Percentiles rank a stretch among this genome's conserved stretches.
phyloP scores from a whole-genome alignment of 2,797 vertebrate species.

The Parauchenoglanis ngamensis region DNA sequence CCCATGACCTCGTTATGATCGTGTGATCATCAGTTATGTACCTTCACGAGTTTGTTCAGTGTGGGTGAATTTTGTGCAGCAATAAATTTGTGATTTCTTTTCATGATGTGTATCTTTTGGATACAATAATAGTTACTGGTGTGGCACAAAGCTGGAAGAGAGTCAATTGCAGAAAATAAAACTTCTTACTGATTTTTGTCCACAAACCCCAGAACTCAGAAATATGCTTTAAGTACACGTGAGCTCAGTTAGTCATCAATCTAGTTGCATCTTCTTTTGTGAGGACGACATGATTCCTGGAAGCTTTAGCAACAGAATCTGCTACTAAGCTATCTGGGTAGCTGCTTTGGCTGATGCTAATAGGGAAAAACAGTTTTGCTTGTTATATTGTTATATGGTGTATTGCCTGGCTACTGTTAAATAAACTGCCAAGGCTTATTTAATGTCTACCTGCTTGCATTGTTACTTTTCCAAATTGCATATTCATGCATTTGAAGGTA shows the following conservation, averaged over 20 bases:
- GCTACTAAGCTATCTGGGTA: neutral
- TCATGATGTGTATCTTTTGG: neutral
- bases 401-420: neutral
- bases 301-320: neutral
- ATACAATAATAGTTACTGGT: neutral
- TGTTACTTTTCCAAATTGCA: neutral
- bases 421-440: neutral
- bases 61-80: neutral
- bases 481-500: neutral
- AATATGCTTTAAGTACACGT: neutral
- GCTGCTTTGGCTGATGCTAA: neutral
- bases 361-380: neutral
- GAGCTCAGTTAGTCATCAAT: neutral
- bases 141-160: neutral
- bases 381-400: neutral
- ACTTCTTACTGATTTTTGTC: neutral
- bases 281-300: neutral
- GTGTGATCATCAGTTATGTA: neutral
- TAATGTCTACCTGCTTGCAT: neutral
- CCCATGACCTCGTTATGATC: conserved; percentile 39
- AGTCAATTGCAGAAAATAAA: neutral
- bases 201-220: neutral
- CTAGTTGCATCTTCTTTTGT: neutral
- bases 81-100: neutral
- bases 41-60: neutral